These are phyloP conservation scores for Stegodyphus dumicola DNA, from an alignment of 1,140 invertebrate genomes.

Conservation along the genomic window DNA sequence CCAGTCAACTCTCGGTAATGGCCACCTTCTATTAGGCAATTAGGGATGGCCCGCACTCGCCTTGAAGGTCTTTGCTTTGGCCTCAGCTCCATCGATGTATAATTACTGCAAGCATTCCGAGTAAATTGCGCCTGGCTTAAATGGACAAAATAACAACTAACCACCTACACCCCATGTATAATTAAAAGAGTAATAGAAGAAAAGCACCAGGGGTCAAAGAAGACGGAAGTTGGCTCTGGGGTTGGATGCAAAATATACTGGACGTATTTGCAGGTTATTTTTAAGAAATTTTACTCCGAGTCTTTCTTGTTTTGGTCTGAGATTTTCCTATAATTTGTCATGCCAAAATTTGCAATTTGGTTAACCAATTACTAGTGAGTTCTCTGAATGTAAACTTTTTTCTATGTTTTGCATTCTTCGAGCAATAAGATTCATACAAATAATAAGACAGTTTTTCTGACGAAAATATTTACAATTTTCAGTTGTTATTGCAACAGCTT, in stretches of 20 bases:
- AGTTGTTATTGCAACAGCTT: too few species aligned
- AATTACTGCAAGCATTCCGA: conserved; percentile 45
- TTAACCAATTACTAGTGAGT: too few species aligned
- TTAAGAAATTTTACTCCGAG: not conserved
- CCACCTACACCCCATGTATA: conserved; percentile 49
- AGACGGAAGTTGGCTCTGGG: not conserved
- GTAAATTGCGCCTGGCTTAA: conserved; percentile 42
- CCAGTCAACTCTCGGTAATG: not conserved
- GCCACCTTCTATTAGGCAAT: conserved; percentile 31
- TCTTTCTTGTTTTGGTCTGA: too few species aligned
- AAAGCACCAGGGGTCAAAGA: conserved; percentile 17
- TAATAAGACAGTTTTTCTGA: too few species aligned
- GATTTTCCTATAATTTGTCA: too few species aligned
- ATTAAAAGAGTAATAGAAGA: conserved; percentile 41
- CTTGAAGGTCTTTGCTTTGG: conserved; percentile 6
- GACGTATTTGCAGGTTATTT: not conserved
- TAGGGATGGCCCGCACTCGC: conserved; percentile 1
- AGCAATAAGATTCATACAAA: too few species aligned
- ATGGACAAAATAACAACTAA: conserved; percentile 46
- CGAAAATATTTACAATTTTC: too few species aligned
- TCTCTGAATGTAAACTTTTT: too few species aligned
- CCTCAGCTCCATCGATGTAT: conserved; percentile 35
- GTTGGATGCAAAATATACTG: not conserved
- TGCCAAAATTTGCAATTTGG: too few species aligned
- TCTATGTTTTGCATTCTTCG: too few species aligned